Evolutionary conservation across 1,140 invertebrate genomes (phyloP).

Genomic region (Nasonia giraulti): DNA sequence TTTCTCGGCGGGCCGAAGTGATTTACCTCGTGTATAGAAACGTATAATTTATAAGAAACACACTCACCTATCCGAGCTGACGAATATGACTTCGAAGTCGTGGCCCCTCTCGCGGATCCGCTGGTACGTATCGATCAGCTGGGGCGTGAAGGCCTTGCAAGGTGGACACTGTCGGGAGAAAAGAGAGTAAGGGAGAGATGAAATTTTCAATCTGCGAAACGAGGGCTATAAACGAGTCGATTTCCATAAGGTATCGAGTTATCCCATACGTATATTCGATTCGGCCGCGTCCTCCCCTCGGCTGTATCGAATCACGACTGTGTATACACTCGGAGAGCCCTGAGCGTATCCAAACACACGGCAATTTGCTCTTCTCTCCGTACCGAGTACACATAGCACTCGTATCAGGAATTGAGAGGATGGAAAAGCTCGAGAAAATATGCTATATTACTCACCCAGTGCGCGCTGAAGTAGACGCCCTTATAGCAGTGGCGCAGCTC

Average conservation of each 20-base stretch:
- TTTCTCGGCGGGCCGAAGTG: too few relatives aligned
- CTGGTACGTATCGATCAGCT: conserved; percentile 82
- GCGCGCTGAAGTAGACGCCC: conserved; percentile 88
- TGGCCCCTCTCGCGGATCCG: conserved; percentile 81
- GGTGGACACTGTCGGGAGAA: conserved; percentile 83
- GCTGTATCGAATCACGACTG: too few relatives aligned
- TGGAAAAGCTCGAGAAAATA: neutral
- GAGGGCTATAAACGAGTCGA: too few relatives aligned
- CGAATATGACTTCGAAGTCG: conserved; percentile 87
- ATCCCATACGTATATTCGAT: too few relatives aligned
- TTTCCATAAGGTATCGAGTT: too few relatives aligned
- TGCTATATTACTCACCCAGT: conserved; percentile 79
- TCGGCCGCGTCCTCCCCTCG: too few relatives aligned
- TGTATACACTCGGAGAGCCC: too few relatives aligned
- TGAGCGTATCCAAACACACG: neutral
- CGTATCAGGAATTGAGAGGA: too few relatives aligned
- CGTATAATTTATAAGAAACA: neutral
- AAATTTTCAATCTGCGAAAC: neutral
- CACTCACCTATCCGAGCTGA: conserved; percentile 86
- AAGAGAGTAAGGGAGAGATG: conserved; percentile 54
- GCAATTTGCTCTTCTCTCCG: conserved; percentile 33
- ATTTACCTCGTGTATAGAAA: too few relatives aligned
- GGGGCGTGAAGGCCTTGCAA: conserved; percentile 86
- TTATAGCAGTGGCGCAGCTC: conserved; percentile 79
- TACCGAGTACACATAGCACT: neutral